phyloP scores from a whole-genome alignment of 2,113 vertebrate species.

The Lasiurus borealis region DNA sequence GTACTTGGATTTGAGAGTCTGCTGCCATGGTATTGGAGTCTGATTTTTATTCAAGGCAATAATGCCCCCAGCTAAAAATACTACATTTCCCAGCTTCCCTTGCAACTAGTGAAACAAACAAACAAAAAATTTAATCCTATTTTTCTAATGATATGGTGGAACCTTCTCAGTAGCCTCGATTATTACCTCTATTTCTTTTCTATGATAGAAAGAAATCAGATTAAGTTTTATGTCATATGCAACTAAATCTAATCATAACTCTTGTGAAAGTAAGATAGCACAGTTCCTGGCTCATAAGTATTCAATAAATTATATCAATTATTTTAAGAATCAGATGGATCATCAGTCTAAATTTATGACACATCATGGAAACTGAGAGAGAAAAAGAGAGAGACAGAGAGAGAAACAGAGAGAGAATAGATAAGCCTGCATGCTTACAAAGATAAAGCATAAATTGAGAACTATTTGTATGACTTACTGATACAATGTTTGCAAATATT shows the following conservation, averaged over 20 bases:
- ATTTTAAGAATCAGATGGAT: not conserved
- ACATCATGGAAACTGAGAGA: not conserved
- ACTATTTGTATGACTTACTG: not conserved
- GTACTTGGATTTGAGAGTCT: not conserved
- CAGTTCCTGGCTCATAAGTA: slow-evolving; percentile 1
- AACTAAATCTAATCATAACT: not conserved
- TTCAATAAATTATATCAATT: slow-evolving; percentile 36
- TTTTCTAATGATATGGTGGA: not conserved
- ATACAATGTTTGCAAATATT: slow-evolving; percentile 23
- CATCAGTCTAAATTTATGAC: not conserved
- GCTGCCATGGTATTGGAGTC: not conserved
- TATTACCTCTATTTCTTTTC: not conserved
- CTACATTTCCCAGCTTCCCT: not conserved
- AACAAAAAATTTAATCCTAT: not conserved
- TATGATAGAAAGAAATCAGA: not conserved
- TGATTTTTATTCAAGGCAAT: slow-evolving; percentile 24
- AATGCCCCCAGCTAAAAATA: not conserved
- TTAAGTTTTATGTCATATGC: not conserved
- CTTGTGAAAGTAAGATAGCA: slow-evolving; percentile 34
- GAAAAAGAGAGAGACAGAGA: not conserved
- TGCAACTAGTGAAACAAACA: not conserved
- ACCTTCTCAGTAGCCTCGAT: not conserved
- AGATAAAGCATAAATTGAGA: not conserved
- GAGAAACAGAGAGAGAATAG: not conserved
- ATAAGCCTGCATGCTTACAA: not conserved